Evolutionary conservation across 2,888 invertebrate genomes (phyloP).

Genomic region (Dastarcus helophoroides): DNA sequence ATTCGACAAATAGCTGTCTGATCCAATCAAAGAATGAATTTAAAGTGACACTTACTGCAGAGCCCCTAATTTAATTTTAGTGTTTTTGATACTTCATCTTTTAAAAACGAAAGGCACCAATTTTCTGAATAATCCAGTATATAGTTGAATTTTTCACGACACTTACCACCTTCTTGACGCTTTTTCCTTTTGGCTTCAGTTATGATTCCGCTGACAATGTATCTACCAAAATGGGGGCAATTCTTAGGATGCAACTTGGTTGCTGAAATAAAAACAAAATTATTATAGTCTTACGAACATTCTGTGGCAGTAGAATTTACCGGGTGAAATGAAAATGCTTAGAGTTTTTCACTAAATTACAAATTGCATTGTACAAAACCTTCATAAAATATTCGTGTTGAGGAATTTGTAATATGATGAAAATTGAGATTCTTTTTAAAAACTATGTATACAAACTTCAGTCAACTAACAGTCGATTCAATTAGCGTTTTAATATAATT

Average conservation of each 20-base stretch:
- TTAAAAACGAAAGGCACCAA: not conserved
- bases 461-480: too few relatives aligned
- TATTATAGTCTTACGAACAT: not conserved
- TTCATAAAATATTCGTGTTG: too few relatives aligned
- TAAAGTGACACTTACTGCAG: too few relatives aligned
- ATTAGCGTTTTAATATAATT: too few relatives aligned
- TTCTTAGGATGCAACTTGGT: conserved; percentile 49
- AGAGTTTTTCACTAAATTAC: too few relatives aligned
- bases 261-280: conserved; percentile 38
- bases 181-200: conserved; percentile 12
- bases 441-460: too few relatives aligned
- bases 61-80: too few relatives aligned
- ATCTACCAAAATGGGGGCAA: conserved; percentile 60
- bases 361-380: too few relatives aligned
- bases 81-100: not conserved
- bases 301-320: conserved; percentile 1
- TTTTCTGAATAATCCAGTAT: not conserved
- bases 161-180: conserved; percentile 4
- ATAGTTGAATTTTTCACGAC: not conserved
- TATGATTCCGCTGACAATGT: conserved; percentile 34
- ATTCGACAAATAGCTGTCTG: too few relatives aligned
- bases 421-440: too few relatives aligned
- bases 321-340: not conserved
- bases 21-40: too few relatives aligned
- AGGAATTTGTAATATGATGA: too few relatives aligned